Conservation (phyloP, 2,888 invertebrate genomes). For the Lasioglossum pauxillum region DNA sequence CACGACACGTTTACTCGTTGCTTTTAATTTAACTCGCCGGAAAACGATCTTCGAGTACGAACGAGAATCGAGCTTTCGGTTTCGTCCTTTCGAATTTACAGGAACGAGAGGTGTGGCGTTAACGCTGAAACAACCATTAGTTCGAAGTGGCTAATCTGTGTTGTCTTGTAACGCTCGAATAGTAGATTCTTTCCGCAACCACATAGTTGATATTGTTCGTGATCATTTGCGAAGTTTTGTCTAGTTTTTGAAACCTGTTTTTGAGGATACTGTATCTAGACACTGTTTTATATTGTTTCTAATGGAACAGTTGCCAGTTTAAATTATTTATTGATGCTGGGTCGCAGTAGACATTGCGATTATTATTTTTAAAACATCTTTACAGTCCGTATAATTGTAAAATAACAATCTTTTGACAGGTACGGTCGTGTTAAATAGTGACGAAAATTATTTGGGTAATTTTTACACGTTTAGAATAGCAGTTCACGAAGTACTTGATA, state of each 20-base stretch:
- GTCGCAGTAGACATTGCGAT: neutral
- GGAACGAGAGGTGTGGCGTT: neutral
- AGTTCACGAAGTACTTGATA: neutral
- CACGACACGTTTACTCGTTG: constrained; percentile 12
- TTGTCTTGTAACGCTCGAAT: neutral
- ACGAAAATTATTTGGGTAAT: neutral
- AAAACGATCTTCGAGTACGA: neutral
- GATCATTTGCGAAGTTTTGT: neutral
- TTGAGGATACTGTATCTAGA: neutral
- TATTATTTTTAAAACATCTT: too few relatives aligned
- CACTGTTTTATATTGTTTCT: neutral
- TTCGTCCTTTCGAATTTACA: too few relatives aligned
- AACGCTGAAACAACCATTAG: neutral
- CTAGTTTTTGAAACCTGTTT: neutral
- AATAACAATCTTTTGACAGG: neutral
- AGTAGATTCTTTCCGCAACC: neutral
- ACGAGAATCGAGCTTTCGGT: neutral
- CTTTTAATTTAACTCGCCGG: constrained; percentile 20
- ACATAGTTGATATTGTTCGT: neutral
- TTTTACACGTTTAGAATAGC: neutral
- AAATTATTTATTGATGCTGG: neutral
- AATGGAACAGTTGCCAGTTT: neutral
- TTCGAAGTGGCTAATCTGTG: neutral
- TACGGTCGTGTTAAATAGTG: neutral
- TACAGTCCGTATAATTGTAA: neutral